These are phyloP conservation scores for Macaria liturata DNA, from an alignment of 2,888 invertebrate species.

Conservation along the genomic window DNA sequence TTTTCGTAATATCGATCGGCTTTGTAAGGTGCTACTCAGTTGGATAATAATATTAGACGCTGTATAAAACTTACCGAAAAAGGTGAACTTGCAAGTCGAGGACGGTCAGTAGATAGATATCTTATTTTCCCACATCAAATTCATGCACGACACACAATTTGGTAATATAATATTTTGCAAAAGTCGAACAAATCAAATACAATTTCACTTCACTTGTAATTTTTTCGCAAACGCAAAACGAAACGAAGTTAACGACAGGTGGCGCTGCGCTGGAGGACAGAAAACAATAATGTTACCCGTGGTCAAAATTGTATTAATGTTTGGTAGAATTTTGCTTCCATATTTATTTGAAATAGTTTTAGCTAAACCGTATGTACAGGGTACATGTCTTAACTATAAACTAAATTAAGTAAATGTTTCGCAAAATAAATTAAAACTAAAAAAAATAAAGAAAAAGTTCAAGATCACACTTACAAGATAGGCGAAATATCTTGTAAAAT, in stretches of 20 bases:
- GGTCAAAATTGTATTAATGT: neutral
- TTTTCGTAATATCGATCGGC: constrained; percentile 70
- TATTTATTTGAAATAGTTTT: too few species aligned
- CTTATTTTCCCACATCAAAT: constrained; percentile 9
- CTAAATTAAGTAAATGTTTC: too few species aligned
- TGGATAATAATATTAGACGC: constrained; percentile 6
- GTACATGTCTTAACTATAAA: too few species aligned
- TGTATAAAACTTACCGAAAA: constrained; percentile 19
- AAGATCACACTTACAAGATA: too few species aligned
- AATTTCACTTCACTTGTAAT: too few species aligned
- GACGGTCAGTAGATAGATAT: constrained; percentile 1
- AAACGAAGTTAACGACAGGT: constrained; percentile 26
- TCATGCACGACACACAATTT: constrained; percentile 8
- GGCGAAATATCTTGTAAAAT: too few species aligned
- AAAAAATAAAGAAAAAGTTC: too few species aligned
- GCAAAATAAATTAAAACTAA: too few species aligned
- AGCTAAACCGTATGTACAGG: too few species aligned
- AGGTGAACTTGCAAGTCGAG: constrained; percentile 1
- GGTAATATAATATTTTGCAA: too few species aligned
- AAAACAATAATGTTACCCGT: constrained; percentile 5
- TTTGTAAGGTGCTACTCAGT: constrained; percentile 39
- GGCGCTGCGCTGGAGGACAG: constrained; percentile 22
- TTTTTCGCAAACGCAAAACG: constrained; percentile 15
- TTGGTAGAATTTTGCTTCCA: neutral
- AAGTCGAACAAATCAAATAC: too few species aligned